A percentile compares a stretch with the other conserved stretches of the same genome.
These are phyloP conservation scores for Dryococelus australis DNA, from an alignment of 2,888 invertebrate species.

Conservation along the genomic window DNA sequence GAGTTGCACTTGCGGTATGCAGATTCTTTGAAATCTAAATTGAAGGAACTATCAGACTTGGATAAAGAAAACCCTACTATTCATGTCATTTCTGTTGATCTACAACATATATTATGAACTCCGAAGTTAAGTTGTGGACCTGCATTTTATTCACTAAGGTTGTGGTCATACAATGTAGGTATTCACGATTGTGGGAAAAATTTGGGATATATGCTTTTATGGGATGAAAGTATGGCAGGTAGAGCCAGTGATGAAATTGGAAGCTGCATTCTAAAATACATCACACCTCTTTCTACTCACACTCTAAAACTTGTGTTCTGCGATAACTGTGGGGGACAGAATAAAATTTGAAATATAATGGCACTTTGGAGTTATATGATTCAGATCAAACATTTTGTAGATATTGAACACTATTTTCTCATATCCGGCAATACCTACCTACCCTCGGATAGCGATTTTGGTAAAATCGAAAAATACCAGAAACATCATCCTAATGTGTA, in stretches of 20 bases:
- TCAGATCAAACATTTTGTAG: too few relatives aligned
- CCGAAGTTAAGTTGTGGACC: background rate
- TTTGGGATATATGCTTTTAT: too few relatives aligned
- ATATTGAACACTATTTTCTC: background rate
- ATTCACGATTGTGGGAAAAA: background rate
- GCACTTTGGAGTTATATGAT: too few relatives aligned
- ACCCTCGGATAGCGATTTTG: background rate
- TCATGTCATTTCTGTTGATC: too few relatives aligned
- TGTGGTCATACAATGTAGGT: background rate
- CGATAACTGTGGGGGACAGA: background rate
- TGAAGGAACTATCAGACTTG: too few relatives aligned
- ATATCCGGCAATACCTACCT: background rate
- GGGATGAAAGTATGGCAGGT: too few relatives aligned
- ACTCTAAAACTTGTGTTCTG: background rate
- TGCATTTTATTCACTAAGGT: background rate
- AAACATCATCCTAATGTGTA: background rate
- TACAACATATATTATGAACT: background rate
- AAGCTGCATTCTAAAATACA: too few relatives aligned
- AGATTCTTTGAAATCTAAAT: too few relatives aligned
- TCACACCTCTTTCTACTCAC: background rate
- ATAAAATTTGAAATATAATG: background rate
- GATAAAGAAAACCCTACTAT: too few relatives aligned
- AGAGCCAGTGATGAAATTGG: too few relatives aligned
- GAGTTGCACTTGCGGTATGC: too few relatives aligned
- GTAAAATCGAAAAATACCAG: background rate